Evolutionary conservation across 2,797 vertebrate species (phyloP), one percentile per base, ranked within the genome.

Genomic region (Hylomyscus alleni): DNA sequence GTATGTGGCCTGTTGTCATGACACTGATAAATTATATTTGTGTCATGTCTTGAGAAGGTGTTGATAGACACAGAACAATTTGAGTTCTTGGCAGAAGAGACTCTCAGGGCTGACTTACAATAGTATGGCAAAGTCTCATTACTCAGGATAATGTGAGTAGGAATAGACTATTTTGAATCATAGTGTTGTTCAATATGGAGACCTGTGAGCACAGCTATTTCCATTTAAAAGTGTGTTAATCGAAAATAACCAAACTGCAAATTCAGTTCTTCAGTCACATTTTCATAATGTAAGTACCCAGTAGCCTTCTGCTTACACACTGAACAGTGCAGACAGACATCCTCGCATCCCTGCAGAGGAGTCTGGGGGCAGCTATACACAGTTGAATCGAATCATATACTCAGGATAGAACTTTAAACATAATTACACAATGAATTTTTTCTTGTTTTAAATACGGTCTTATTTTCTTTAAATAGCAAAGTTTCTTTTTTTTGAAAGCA

Each of bases 241-340:
- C 78, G 5, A 95, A 83, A 86, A 56, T 37, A 94, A 77, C 65
- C 37, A 62, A 93, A 73, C 80, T 96, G 76, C 92, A 92, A 90
- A 69, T 65, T 83, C 24, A 77, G 17, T 56, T 90, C 88, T 58
- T 90, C 24, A 37, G 54, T 85, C 34, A 92, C 4, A 40, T 58
- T 85, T 22, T 69, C 86, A 94, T 37, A 67, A 92, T 83, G 81
- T 76, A 62, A 86, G 62, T n/a, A 37, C 12, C 82, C 47, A 52
- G 20, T 34, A 40, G 54, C 11, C 3, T 44, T 24, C 37, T 77
- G 47, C 29, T 69, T 69, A 72, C 54, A 50, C 92, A 37, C 3
- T 54, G n/a, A 82, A 47, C 5, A 62, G 17, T 1, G 3, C 10
- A 94, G 31, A 76, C 54, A 13, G 29, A 54, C 3, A 37, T 75